phyloP scores from a whole-genome alignment of 2,113 vertebrate species.

The Myotis davidii region DNA sequence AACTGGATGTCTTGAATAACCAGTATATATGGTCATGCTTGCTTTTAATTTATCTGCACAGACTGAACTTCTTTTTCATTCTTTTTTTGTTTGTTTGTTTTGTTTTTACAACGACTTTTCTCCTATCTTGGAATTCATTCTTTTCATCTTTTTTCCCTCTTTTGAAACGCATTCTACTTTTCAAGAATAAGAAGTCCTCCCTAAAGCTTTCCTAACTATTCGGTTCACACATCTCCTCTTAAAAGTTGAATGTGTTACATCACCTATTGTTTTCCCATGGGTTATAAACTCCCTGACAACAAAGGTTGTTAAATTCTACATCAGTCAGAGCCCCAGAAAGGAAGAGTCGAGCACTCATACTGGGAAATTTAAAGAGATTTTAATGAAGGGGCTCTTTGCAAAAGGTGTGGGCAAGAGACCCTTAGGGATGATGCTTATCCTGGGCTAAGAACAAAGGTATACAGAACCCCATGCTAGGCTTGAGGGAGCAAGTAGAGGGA shows the following conservation, averaged over 20 bases:
- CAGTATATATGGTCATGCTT: not conserved
- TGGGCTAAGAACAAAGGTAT: not conserved
- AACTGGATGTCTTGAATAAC: not conserved
- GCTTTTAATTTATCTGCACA: not conserved
- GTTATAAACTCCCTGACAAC: not conserved
- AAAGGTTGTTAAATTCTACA: not conserved
- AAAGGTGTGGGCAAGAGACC: not conserved
- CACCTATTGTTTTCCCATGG: not conserved
- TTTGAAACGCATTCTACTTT: not conserved
- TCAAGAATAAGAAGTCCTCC: not conserved
- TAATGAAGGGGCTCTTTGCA: not conserved
- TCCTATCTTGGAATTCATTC: not conserved
- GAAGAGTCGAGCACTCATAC: not conserved
- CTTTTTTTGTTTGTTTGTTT: not conserved
- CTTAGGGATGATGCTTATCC: not conserved
- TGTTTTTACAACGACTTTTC: not conserved
- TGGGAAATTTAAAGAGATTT: not conserved
- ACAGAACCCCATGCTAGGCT: too few relatives aligned
- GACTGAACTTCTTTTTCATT: not conserved
- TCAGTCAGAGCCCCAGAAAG: not conserved
- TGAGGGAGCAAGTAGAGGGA: not conserved
- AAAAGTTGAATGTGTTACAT: not conserved
- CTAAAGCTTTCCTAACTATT: conserved; percentile 1
- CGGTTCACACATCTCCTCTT: not conserved
- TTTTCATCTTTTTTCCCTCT: not conserved